Evolutionary conservation across 1,140 invertebrate species (phyloP), one percentile per base, ranked within the genome.

Genomic region (Trissolcus basalis): DNA sequence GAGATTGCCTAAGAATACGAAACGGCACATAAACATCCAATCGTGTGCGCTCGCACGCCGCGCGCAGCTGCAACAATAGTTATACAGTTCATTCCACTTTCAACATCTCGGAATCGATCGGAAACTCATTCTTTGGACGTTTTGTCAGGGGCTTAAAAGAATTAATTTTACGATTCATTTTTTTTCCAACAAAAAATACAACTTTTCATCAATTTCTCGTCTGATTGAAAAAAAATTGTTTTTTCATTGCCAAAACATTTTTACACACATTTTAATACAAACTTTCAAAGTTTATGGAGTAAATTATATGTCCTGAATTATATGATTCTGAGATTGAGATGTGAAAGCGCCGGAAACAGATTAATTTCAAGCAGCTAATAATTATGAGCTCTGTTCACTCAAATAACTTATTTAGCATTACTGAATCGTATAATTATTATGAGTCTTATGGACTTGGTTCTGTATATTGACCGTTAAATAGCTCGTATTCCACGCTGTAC

Each of bases 11-110:
- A 61, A 27, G 36, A 61, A 61, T 16, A 51, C 48, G 41, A 36
- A 44, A 19, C 16, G 19, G 10, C 54, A 41, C 16, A 63, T 51
- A 53, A 63, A 63, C 27, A 53, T 63, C 13, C n/a, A 33, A 63
- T 44, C 48, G 39, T 43, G n/a, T 63, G 59, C 59, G 35, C 27
- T 53, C 33, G 36, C 59, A 63, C 59, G 59, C 12, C 39, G 12
- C 36, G 9, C 8, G 15, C 35, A 51, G 35, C 48, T 61, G 47
- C 47, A 50, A 61, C 55, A 49, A 59, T 49, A 59, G 41, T 13
- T 14, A 44, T 14, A 48, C n/a, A 48, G 45, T 59, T 59, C 32
- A 48, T 48, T 48, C 44, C 44, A 59, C 55, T 48, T 59, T 47
- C 43, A 33, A 44, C 43, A 44, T 44, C 43, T 44, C 43, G 13